Evolutionary conservation across 2,113 vertebrate genomes (phyloP).

Genomic region (Crotalus tigris): DNA sequence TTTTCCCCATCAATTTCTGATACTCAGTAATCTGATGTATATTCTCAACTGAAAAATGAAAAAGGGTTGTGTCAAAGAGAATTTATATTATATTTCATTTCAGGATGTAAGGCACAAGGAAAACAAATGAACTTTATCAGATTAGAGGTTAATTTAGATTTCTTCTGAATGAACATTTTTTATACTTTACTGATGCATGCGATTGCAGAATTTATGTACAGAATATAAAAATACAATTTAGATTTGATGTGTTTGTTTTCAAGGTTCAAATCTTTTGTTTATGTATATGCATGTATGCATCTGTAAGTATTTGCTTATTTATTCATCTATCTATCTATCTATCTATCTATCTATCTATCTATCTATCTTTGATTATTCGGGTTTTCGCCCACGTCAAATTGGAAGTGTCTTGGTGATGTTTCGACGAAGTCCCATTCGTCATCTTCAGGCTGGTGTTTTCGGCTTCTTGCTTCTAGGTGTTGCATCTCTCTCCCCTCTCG

Average conservation of each 20-base stretch:
- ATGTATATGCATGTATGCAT: background rate
- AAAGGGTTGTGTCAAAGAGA: conserved; percentile 42
- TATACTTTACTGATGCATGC: conserved; percentile 42
- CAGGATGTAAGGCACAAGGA: conserved; percentile 43
- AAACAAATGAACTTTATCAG: conserved; percentile 58
- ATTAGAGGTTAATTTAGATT: conserved; percentile 49
- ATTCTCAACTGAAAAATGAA: conserved; percentile 67
- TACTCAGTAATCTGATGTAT: conserved; percentile 58
- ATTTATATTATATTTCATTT: conserved; percentile 55
- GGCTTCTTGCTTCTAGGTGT: too few relatives aligned
- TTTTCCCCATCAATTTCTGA: conserved; percentile 45
- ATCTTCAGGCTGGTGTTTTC: too few relatives aligned
- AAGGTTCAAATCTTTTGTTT: conserved; percentile 7
- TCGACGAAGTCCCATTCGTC: too few relatives aligned
- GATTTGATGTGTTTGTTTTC: conserved; percentile 29
- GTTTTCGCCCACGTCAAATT: too few relatives aligned
- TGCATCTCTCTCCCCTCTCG: too few relatives aligned
- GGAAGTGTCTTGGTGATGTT: too few relatives aligned
- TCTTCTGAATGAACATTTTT: conserved; percentile 42
- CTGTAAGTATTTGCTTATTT: background rate
- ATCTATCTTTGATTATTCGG: too few relatives aligned
- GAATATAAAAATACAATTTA: conserved; percentile 46
- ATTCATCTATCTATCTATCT: too few relatives aligned
- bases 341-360: too few relatives aligned
- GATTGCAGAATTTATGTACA: conserved; percentile 29